Evolutionary conservation across 2,888 invertebrate species (phyloP).

Genomic region (Epinotia bilunana): DNA sequence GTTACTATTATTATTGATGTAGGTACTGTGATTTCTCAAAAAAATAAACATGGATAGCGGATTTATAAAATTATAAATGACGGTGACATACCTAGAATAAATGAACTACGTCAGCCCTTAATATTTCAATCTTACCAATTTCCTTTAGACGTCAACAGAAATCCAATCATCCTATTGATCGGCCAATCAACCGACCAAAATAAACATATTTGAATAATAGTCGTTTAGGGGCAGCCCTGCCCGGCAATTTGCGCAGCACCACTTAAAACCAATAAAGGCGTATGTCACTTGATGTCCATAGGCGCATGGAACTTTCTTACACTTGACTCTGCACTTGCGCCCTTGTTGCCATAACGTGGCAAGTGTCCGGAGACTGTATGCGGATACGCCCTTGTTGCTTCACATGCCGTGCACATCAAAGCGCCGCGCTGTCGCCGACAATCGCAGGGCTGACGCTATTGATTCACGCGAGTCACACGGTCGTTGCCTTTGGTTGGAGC

Average conservation of each 20-base stretch:
- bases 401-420: constrained; percentile 50
- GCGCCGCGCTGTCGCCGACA: constrained; percentile 54
- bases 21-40: too few relatives aligned
- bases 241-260: constrained; percentile 66
- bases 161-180: constrained; percentile 46
- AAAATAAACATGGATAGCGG: too few relatives aligned
- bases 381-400: constrained; percentile 3
- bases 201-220: constrained; percentile 74
- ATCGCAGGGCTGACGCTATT: constrained; percentile 53
- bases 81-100: not conserved
- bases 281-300: constrained; percentile 17
- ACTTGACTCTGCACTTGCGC: not conserved
- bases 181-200: constrained; percentile 67
- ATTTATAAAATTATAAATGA: too few relatives aligned
- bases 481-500: not conserved
- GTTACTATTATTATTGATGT: not conserved
- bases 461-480: constrained; percentile 46
- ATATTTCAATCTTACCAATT: constrained; percentile 34
- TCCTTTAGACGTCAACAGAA: constrained; percentile 31
- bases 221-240: constrained; percentile 59
- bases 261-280: not conserved
- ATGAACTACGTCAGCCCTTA: constrained; percentile 7
- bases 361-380: not conserved
- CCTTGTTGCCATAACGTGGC: not conserved
- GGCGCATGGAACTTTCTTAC: constrained; percentile 16